Percentiles rank a stretch among this genome's conserved stretches.
Evolutionary conservation across 2,113 vertebrate genomes (phyloP).

Genomic region (Dendrocopos noguchii): DNA sequence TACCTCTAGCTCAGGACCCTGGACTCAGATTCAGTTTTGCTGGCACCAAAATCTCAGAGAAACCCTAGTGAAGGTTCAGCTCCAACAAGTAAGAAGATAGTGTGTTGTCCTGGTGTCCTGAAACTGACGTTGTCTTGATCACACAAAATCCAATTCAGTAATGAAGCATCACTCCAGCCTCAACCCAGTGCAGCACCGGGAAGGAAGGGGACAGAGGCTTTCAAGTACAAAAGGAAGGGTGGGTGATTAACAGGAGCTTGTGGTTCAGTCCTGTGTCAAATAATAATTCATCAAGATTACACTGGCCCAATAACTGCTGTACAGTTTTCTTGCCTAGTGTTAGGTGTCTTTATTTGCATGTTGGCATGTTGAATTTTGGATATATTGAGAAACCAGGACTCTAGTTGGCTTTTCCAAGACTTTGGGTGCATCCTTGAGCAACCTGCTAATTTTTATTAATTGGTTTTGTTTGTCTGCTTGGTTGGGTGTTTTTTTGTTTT

Average conservation of each 20-base stretch:
- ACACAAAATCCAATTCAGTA: not conserved
- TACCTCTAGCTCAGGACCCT: rapidly evolving
- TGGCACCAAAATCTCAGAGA: not conserved
- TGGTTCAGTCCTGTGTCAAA: not conserved
- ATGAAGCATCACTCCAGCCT: not conserved
- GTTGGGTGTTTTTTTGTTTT: not conserved
- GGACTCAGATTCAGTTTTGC: not conserved
- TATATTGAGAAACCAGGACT: not conserved
- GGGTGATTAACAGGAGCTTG: not conserved
- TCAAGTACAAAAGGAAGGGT: not conserved
- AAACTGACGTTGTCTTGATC: not conserved
- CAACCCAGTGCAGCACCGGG: rapidly evolving
- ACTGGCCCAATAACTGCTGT: not conserved
- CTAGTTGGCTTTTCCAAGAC: not conserved
- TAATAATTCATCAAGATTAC: not conserved
- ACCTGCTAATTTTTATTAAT: not conserved
- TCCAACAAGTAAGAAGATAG: not conserved
- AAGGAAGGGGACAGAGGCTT: not conserved
- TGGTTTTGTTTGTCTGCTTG: not conserved
- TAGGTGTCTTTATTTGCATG: not conserved
- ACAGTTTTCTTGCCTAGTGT: not conserved
- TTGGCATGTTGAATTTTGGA: not conserved
- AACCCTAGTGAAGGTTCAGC: not conserved
- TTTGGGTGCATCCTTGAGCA: not conserved
- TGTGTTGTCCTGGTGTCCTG: not conserved